A percentile compares a stretch with the other conserved stretches of the same genome.
phyloP scores from a whole-genome alignment of 2,888 invertebrate species.

The Ctenicera cuprea region DNA sequence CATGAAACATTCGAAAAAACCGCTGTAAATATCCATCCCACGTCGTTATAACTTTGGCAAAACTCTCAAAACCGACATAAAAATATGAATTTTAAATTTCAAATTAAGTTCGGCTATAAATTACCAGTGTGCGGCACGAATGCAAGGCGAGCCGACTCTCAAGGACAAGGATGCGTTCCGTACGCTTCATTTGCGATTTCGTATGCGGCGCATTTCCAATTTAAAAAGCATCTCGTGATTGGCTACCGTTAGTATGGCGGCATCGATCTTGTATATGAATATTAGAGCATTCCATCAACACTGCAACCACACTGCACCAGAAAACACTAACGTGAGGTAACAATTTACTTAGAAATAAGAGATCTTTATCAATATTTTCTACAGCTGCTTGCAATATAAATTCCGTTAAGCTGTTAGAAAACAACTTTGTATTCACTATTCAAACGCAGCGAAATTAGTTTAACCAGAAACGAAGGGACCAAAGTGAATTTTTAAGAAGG shows the following conservation, averaged over 20 bases:
- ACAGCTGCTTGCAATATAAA: neutral
- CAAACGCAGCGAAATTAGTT: conserved; percentile 17
- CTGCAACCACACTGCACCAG: conserved; percentile 27
- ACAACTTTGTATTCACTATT: conserved; percentile 17
- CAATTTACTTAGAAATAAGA: neutral
- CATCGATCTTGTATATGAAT: conserved; percentile 39
- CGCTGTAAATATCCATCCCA: conserved; percentile 36
- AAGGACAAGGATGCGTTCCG: neutral
- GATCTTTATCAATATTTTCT: neutral
- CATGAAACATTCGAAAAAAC: conserved; percentile 34
- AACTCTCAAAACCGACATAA: conserved; percentile 34
- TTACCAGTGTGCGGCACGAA: conserved; percentile 33
- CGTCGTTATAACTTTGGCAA: conserved; percentile 32
- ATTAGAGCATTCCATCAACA: conserved; percentile 38
- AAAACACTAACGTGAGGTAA: neutral
- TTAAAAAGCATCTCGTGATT: conserved; percentile 40
- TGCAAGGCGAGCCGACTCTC: neutral
- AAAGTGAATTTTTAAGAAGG: conserved; percentile 27
- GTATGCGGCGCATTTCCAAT: conserved; percentile 38
- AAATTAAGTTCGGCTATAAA: conserved; percentile 41
- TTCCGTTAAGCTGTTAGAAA: conserved; percentile 7
- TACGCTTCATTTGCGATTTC: conserved; percentile 13
- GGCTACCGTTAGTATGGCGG: conserved; percentile 38
- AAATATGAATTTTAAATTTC: conserved; percentile 40
- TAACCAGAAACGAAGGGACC: conserved; percentile 15